Evolutionary conservation across 2,113 vertebrate species (phyloP).

Genomic region (Gadus macrocephalus): DNA sequence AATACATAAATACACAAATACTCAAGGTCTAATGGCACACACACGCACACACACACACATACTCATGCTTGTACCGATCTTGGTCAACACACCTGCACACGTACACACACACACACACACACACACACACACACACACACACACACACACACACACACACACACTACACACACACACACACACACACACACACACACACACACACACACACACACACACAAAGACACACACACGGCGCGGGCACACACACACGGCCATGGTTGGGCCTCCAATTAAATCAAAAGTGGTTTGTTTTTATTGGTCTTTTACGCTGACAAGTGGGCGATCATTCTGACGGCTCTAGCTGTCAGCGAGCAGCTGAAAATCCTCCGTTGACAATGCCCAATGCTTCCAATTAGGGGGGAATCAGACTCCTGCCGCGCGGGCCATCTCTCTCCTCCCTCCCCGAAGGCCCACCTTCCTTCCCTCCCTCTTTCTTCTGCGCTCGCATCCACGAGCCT

Average conservation of each 20-base stretch:
- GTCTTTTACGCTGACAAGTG: conserved; percentile 99
- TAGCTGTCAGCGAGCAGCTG: conserved; percentile 96
- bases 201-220: not conserved
- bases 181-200: not conserved
- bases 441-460: conserved; percentile 75
- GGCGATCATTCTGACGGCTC: conserved; percentile 97
- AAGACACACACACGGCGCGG: too few species aligned
- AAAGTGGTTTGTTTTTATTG: conserved; percentile 99
- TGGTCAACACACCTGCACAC: conserved; percentile 36
- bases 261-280: conserved; percentile 99
- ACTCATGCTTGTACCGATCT: conserved; percentile 5
- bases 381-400: conserved; percentile 99
- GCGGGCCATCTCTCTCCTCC: conserved; percentile 84
- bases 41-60: conserved; percentile 21
- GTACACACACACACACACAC: conserved; percentile 17
- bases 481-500: conserved; percentile 66
- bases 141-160: conserved; percentile 21
- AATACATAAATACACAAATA: conserved; percentile 24
- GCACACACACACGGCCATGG: conserved; percentile 39
- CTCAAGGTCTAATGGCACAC: conserved; percentile 20
- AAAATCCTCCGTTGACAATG: conserved; percentile 99
- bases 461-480: conserved; percentile 62
- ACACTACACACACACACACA: not conserved
- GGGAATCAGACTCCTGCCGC: conserved; percentile 87
- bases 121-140: conserved; percentile 22